Base-by-base conservation (phyloP, 2,888 invertebrate genomes). In the Temnothorax unifasciatus region DNA sequence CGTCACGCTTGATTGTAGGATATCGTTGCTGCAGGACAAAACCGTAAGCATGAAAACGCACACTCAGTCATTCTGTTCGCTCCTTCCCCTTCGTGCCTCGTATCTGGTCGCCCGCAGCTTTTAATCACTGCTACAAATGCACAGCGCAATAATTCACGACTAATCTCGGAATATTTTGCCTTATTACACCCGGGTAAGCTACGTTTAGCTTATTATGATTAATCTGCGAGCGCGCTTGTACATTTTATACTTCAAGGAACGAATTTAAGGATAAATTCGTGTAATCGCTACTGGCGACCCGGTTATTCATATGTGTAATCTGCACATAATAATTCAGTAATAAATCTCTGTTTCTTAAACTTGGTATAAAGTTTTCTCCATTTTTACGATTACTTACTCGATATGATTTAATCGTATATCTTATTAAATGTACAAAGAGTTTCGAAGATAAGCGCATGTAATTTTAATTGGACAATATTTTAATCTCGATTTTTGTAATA, bases 11-110 rank as follows among this genome's bases (percentile, higher is more conserved):
- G 97, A 97, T 94, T 97, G 97, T 94, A 96, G 96, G 93, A 97
- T 97, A 93, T 97, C 97, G 90, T 95, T 97, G 87, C 95, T 97
- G 71, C 97, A 97, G 93, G 97, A 97, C 95, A 97, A 97, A 95
- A 97, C 97, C 95, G 97, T 97, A 93, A 96, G 97, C 95, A 41
- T 85, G 79, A 41, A 50, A 29, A 25, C 15, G 29, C 47, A 29
- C 25, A 47, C 44, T 76, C 18, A 61, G 47, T 50, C 69, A 81
- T 71, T 41, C n/a, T 25, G 61, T 76, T 69, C 75, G 25, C 50
- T 63, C 15, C 18, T 11, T 34, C n/a, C n/a, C 3, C 3, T 41
- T 41, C 21, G 21, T 34, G 13, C 41, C 6, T 57, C 11, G 44
- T 68, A 66, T 77, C 59, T 18, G 54, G 66, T 81, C 38, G 41